Evolutionary conservation across 2,888 invertebrate species (phyloP).

Genomic region (Thyatira batis): DNA sequence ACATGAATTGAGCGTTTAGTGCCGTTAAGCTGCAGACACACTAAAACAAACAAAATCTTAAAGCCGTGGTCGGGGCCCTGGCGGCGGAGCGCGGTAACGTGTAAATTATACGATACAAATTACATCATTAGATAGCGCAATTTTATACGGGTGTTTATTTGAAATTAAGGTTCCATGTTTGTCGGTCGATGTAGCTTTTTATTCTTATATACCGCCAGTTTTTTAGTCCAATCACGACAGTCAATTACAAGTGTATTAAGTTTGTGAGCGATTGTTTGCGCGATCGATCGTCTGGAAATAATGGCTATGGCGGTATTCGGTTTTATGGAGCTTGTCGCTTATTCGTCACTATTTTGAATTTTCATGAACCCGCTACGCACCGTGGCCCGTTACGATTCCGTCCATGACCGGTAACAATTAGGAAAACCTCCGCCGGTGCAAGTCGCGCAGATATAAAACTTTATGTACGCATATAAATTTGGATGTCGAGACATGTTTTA

Average conservation of each 20-base stretch:
- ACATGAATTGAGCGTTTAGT: constrained; percentile 37
- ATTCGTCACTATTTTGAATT: constrained; percentile 50
- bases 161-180: constrained; percentile 28
- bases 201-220: not conserved
- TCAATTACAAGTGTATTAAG: constrained; percentile 11
- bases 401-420: constrained; percentile 80
- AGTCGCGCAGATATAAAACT: constrained; percentile 80
- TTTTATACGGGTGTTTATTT: constrained; percentile 47
- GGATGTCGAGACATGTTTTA: constrained; percentile 82
- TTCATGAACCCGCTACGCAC: constrained; percentile 40
- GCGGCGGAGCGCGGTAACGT: constrained; percentile 54
- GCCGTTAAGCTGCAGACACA: constrained; percentile 26
- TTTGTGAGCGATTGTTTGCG: constrained; percentile 9
- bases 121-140: constrained; percentile 63
- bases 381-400: constrained; percentile 43
- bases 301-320: constrained; percentile 36
- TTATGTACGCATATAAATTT: constrained; percentile 82
- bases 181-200: constrained; percentile 9
- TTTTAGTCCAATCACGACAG: constrained; percentile 1
- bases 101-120: constrained; percentile 70
- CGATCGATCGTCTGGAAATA: constrained; percentile 36
- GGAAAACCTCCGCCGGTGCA: constrained; percentile 71
- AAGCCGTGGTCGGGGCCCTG: constrained; percentile 20
- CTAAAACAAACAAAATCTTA: constrained; percentile 43
- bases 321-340: constrained; percentile 43